Base-by-base conservation (phyloP, 2,888 invertebrate genomes). In the Andrena trimmerana region DNA sequence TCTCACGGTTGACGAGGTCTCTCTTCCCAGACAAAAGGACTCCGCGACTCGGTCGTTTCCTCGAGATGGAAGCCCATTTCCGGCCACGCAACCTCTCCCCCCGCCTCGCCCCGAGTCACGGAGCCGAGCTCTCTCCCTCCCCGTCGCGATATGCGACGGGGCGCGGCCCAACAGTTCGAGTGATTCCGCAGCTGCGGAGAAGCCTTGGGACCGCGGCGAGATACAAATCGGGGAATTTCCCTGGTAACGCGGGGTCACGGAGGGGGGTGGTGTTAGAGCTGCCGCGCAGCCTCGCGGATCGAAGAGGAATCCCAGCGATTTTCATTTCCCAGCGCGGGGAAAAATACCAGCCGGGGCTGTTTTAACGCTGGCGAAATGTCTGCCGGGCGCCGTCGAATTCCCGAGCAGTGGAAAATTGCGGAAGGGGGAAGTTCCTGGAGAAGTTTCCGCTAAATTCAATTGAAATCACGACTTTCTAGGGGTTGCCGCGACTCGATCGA, bases 21-120 rank as follows among this genome's bases (percentile, higher is more conserved):
- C 42, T 42, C 20, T 42, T 79, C 69, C 48, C 78, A 69, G 63
- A 77, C 78, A 79, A 80, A 80, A 60, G 60, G 57, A 36, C 62
- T 24, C 27, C 57, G 52, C 62, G 54, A 79, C 29, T 65, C 54
- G 33, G 31, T 63, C 80, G 67, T 73, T 81, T 72, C 81, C 72
- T 50, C 57, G 68, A 50, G 63, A 81, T 81, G 50, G 57, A 72
- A 81, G 72, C 81, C 73, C 81, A 81, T 81, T 81, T 81, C 81
- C 81, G 66, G 33, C 66, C n/a, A 7, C 31, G 62, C 13, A 29
- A 0, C 5, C 10, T 10, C 10, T 4, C 24, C 4, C 16, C 29
- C 2, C 20, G n/a, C 62, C n/a, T 62, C 54, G 20, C 3, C 54
- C 5, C 6, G 20, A n/a, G 16, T 50, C n/a, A 20, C n/a, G 7